phyloP scores from a whole-genome alignment of 64 coral and sea anemone species.

The Astreopora myriophthalma region DNA sequence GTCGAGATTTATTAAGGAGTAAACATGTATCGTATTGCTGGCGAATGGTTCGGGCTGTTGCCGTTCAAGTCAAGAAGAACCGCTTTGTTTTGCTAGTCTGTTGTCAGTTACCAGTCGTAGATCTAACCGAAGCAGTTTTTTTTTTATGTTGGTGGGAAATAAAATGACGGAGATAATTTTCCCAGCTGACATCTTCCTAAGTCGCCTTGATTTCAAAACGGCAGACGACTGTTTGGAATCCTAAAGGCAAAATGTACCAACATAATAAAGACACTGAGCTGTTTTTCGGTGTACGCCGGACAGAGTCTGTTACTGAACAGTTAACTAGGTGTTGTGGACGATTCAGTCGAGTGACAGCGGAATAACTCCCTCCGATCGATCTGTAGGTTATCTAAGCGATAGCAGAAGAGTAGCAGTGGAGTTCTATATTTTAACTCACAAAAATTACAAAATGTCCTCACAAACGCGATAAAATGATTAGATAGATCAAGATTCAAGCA shows the following conservation, averaged over 20 bases:
- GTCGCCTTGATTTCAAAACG: too few relatives aligned
- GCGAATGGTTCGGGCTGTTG: too few relatives aligned
- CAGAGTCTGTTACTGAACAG: not conserved
- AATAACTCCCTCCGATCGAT: not conserved
- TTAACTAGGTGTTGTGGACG: not conserved
- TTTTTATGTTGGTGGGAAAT: too few relatives aligned
- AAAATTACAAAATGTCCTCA: conserved; percentile 2
- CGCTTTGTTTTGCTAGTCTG: too few relatives aligned
- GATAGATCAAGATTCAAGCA: conserved; percentile 16
- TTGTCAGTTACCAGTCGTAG: too few relatives aligned
- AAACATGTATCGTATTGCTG: too few relatives aligned
- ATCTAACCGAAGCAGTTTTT: too few relatives aligned
- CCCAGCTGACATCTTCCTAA: not conserved
- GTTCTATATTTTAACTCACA: conserved; percentile 28
- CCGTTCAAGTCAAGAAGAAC: too few relatives aligned
- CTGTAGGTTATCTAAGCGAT: conserved; percentile 16
- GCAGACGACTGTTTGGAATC: too few relatives aligned
- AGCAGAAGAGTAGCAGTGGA: not conserved
- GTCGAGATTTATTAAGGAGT: too few relatives aligned
- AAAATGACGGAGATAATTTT: not conserved
- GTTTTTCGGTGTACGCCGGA: not conserved
- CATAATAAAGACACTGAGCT: not conserved
- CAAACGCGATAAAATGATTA: conserved; percentile 37
- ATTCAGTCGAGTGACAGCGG: not conserved
- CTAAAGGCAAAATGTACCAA: not conserved